Base-by-base conservation (phyloP, 2,113 vertebrate genomes). In the Sterna hirundo region DNA sequence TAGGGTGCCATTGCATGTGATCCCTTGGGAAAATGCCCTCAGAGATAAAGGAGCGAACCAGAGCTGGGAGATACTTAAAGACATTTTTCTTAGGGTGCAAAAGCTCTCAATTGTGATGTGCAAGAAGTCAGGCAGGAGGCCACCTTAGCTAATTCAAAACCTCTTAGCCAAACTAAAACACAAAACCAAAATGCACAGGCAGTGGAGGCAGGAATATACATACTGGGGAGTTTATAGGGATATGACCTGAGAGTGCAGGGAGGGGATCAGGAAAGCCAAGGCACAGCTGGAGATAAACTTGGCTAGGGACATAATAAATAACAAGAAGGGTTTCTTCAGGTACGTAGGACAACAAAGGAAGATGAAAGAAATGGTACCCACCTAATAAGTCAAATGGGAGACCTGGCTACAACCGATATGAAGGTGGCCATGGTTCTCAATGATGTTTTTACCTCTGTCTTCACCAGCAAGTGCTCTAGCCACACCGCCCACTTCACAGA, bases 321-420 rank as follows among this genome's bases (percentile, higher is more conserved):
- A 44, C 19, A 30, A 38, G 14, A 22, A 61, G 6, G 2, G n/a
- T 70, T 87, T 76, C 25, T 91, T 80, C 51, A 46, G 68, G 32
- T 71, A 38, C 15, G 34, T 6, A 29, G 25, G 22, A 44, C 19
- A 71, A 51, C 12, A 71, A 60, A 44, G n/a, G 36, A 81, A 72
- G 49, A 81, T 14, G 40, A 65, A 65, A n/a, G 25, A 49, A 81
- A 47, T 23, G n/a, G 25, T 25, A 26, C 10, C 5, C 49, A 5
- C 15, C 7, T 16, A 11, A 49, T 17, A 11, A 72, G 16, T 1
- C 2, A 72, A 55, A 42, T 0, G 1, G 14, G 34, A 71, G 11
- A 79, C 15, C 11, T 38, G 58, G 25, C 30, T 57, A 57, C 8
- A 47, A 40, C 2, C 0, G 1, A 47, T n/a, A 57, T 11, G 23